phyloP scores from a whole-genome alignment of 2,888 invertebrate genomes.

The Sinotaia quadrata region DNA sequence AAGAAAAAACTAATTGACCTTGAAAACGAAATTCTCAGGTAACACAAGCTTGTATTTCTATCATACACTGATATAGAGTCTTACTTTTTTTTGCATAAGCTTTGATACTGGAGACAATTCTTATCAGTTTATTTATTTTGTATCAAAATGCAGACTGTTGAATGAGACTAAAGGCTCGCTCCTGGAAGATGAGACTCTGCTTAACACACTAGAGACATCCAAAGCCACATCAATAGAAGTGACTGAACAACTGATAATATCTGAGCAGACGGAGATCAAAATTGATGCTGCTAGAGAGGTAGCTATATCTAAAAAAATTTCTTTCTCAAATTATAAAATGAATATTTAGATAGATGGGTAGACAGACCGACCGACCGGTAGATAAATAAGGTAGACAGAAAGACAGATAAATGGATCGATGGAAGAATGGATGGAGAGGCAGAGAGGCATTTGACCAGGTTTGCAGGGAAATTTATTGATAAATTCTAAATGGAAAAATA shows the following conservation, averaged over 20 bases:
- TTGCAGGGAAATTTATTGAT: too few species aligned
- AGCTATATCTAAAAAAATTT: conserved; percentile 13
- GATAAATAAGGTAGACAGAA: too few species aligned
- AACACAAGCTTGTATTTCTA: too few species aligned
- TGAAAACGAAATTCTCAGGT: conserved; percentile 85
- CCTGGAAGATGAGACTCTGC: conserved; percentile 87
- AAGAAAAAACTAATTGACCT: conserved; percentile 84
- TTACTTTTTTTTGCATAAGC: background rate
- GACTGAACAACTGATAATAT: conserved; percentile 82
- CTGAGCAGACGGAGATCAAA: conserved; percentile 87
- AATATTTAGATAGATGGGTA: too few species aligned
- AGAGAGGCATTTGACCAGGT: too few species aligned
- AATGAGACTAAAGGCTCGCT: conserved; percentile 83
- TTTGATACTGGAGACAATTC: background rate
- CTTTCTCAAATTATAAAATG: background rate
- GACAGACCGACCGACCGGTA: too few species aligned
- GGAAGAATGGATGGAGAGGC: too few species aligned
- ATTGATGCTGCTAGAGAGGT: conserved; percentile 87
- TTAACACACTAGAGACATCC: conserved; percentile 86
- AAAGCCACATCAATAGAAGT: conserved; percentile 86
- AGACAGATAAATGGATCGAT: too few species aligned
- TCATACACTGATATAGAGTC: background rate
- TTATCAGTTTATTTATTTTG: background rate
- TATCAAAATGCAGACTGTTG: conserved; percentile 65
- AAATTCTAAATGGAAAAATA: too few species aligned